Conservation (phyloP, 1,140 invertebrate genomes). For the Hermatobates lingyangjiaoensis region DNA sequence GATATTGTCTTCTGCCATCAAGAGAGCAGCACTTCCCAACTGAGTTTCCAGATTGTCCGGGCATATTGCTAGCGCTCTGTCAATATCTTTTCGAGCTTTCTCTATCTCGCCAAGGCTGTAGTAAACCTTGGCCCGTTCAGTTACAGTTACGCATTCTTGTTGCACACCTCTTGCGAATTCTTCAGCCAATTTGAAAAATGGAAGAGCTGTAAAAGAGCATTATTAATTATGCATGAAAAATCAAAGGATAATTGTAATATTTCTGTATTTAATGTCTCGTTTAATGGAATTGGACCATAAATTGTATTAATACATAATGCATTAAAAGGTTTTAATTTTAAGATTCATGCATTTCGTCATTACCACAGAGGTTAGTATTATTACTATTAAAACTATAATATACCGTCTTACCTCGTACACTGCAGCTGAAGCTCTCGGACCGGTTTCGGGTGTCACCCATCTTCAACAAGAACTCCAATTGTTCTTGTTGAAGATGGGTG, state of each 20-base stretch:
- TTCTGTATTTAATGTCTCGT: too few relatives aligned
- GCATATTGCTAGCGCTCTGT: neutral
- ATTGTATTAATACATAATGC: too few relatives aligned
- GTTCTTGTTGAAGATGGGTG: too few relatives aligned
- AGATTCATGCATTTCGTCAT: too few relatives aligned
- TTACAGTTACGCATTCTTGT: neutral
- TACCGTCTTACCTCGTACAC: too few relatives aligned
- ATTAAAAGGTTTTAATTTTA: too few relatives aligned
- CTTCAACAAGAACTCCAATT: too few relatives aligned
- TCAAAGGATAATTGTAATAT: neutral
- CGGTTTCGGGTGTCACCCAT: too few relatives aligned
- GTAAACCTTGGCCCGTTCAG: neutral
- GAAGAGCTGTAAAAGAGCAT: neutral
- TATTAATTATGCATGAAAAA: neutral
- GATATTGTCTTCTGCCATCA: neutral
- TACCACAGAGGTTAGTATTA: too few relatives aligned
- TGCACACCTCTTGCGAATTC: neutral
- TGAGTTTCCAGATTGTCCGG: neutral
- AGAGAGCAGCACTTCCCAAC: neutral
- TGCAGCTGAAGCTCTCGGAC: too few relatives aligned
- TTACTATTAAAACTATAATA: too few relatives aligned
- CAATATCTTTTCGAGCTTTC: neutral
- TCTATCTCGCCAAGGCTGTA: neutral
- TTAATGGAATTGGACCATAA: too few relatives aligned
- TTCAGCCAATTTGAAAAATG: neutral